A percentile compares a stretch with the other conserved stretches of the same genome.
Evolutionary conservation across 2,797 vertebrate species (phyloP).

Genomic region (Arnoldichthys spilopterus): DNA sequence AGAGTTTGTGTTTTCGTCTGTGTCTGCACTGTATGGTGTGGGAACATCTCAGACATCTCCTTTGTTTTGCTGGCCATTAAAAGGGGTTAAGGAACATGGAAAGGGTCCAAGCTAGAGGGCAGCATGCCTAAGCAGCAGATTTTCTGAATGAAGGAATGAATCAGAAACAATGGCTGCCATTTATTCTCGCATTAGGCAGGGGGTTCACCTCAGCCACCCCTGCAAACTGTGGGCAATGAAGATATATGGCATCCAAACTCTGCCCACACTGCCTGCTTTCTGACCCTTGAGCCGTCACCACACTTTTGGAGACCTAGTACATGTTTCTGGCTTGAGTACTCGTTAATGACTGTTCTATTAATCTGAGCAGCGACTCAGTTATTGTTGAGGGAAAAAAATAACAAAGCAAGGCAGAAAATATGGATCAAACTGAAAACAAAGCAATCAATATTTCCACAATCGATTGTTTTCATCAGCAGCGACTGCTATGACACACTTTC

Average conservation of each 20-base stretch:
- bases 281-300: slow-evolving; percentile 10
- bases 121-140: slow-evolving; percentile 77
- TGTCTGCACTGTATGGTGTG: slow-evolving; percentile 2
- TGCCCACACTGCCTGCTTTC: slow-evolving; percentile 20
- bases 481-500: slow-evolving; percentile 60
- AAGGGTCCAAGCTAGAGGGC: slow-evolving; percentile 64
- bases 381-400: slow-evolving; percentile 37
- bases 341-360: slow-evolving; percentile 28
- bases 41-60: slow-evolving; percentile 38
- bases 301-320: neutral
- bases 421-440: slow-evolving; percentile 59
- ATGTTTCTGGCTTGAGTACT: slow-evolving; percentile 12
- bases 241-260: slow-evolving; percentile 59
- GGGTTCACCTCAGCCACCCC: slow-evolving; percentile 69
- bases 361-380: slow-evolving; percentile 40
- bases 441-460: slow-evolving; percentile 59
- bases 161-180: slow-evolving; percentile 79
- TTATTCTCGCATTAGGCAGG: slow-evolving; percentile 74
- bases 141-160: slow-evolving; percentile 68
- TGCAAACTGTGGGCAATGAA: slow-evolving; percentile 67
- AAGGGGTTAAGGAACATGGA: slow-evolving; percentile 79
- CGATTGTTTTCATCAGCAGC: slow-evolving; percentile 58
- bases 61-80: slow-evolving; percentile 68
- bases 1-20: slow-evolving; percentile 23
- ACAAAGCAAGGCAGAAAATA: slow-evolving; percentile 40